phyloP scores from a whole-genome alignment of 2,113 vertebrate species.

The Xerus inauris region DNA sequence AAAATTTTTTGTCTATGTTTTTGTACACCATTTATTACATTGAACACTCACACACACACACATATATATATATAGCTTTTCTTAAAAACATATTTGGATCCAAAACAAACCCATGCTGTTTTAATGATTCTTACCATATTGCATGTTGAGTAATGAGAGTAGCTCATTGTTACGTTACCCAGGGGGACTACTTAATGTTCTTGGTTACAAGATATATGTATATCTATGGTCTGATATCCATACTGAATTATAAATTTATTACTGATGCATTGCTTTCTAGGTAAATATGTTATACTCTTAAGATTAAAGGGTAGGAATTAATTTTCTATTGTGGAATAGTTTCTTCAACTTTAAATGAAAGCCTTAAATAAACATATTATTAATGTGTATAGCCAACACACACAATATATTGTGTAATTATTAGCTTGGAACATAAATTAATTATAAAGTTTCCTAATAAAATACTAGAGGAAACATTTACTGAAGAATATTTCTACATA shows the following conservation, averaged over 20 bases:
- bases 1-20: constrained; percentile 68
- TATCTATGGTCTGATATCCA: constrained; percentile 71
- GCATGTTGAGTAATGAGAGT: constrained; percentile 77
- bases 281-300: constrained; percentile 62
- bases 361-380: constrained; percentile 3
- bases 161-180: constrained; percentile 76
- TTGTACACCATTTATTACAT: constrained; percentile 80
- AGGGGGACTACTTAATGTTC: constrained; percentile 76
- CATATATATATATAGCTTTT: constrained; percentile 73
- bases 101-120: constrained; percentile 61
- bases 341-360: constrained; percentile 34
- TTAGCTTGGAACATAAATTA: constrained; percentile 50
- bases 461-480: constrained; percentile 47
- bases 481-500: constrained; percentile 57
- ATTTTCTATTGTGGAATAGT: constrained; percentile 71
- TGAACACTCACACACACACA: too few species aligned
- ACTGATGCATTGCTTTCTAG: constrained; percentile 80
- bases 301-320: constrained; percentile 77
- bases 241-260: constrained; percentile 81
- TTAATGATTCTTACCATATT: constrained; percentile 70
- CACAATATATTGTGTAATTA: constrained; percentile 47
- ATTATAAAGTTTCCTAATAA: constrained; percentile 62
- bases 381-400: constrained; percentile 64
- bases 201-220: too few species aligned
- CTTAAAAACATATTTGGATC: constrained; percentile 76